Base-by-base conservation (phyloP, 1,140 invertebrate genomes). In the Cataglyphis hispanica region DNA sequence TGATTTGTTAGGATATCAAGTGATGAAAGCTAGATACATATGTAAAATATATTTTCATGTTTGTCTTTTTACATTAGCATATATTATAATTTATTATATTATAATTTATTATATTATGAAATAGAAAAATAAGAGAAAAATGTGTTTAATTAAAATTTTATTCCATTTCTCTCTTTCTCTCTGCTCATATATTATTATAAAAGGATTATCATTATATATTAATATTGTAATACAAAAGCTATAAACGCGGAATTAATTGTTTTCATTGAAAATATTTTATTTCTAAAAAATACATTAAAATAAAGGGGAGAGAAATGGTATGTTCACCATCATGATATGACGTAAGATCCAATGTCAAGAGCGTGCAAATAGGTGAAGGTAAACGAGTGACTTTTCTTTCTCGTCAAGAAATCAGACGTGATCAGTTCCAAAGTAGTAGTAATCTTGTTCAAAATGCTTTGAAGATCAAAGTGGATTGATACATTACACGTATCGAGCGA, bases 331-430 rank as follows among this genome's bases (percentile, higher is more conserved):
- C 10, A 10, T 40, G 5, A 19, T 50, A 69, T 86, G 60, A 67
- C 6, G 75, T 40, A 10, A 76, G 63, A 90, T 92, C 86, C 91
- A 93, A 91, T 94, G 92, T 87, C 94, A 94, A 94, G 94, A 91
- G 76, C 90, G 85, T 2, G 69, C 11, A 92, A 93, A 88, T 93
- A 81, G 93, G 94, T 94, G 94, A 95, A 95, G 94, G 94, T 92
- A 78, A 93, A 87, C 93, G n/a, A 89, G 81, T 89, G 86, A 93
- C 89, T 94, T 93, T 94, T 92, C 93, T 80, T 56, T 80, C 76
- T 78, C 81, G 31, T 27, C 63, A 22, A 70, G 56, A 78, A 50
- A 86, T 61, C 72, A 46, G 31, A 67, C 22, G 64, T 34, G 60
- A 64, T 67, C 10, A 8, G 16, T 37, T 78, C 22, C 53, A 34